Conservation (phyloP, 2,113 vertebrate species). For the Serinus canaria region DNA sequence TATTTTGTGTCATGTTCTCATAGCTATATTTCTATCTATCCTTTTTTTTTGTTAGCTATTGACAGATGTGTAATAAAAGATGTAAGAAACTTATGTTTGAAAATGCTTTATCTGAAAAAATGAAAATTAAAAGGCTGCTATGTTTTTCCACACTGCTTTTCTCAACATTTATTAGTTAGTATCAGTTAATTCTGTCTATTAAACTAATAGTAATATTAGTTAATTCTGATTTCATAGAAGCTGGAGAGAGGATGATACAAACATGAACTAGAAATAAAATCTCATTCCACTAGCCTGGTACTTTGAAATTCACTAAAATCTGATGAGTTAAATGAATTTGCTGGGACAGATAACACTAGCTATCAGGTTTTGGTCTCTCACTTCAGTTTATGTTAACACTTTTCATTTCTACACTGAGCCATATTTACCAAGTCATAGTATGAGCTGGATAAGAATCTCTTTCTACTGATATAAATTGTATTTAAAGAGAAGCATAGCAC, state of each 20-base stretch:
- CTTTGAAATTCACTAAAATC: not conserved
- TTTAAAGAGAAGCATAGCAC: not conserved
- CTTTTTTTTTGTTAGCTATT: not conserved
- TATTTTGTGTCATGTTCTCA: not conserved
- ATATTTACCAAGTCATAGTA: not conserved
- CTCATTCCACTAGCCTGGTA: not conserved
- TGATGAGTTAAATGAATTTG: not conserved
- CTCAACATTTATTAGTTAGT: not conserved
- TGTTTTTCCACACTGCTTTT: not conserved
- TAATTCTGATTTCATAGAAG: not conserved
- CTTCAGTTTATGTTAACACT: not conserved
- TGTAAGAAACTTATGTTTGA: not conserved
- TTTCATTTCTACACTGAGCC: not conserved
- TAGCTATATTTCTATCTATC: not conserved
- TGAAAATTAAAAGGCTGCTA: not conserved
- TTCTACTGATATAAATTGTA: not conserved
- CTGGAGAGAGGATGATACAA: not conserved
- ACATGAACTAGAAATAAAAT: not conserved
- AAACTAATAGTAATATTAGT: not conserved
- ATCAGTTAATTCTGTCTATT: not conserved
- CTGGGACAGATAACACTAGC: not conserved
- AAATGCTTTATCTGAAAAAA: not conserved
- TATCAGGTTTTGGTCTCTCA: not conserved
- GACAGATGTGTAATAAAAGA: not conserved
- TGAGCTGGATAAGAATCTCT: not conserved